Evolutionary conservation across 2,797 vertebrate genomes (phyloP).

Genomic region (Neopelma chrysocephalum): DNA sequence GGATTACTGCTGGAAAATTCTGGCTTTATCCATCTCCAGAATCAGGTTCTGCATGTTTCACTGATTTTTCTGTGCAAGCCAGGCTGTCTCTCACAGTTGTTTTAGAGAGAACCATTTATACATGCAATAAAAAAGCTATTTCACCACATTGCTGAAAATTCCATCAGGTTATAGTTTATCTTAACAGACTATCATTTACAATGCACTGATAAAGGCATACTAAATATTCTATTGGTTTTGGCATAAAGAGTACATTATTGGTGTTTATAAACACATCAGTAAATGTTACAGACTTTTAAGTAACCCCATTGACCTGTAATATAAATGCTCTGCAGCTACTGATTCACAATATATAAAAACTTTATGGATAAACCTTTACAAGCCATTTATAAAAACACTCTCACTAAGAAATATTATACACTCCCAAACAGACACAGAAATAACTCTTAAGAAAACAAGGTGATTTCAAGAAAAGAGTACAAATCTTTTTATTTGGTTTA

Average conservation of each 20-base stretch:
- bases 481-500: background rate
- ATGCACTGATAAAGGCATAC: background rate
- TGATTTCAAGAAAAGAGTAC: background rate
- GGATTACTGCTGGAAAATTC: background rate
- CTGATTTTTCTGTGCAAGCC: background rate
- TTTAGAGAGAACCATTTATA: slow-evolving; percentile 12
- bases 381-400: background rate
- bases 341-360: background rate
- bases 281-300: background rate
- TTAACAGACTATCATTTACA: background rate
- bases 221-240: slow-evolving; percentile 24
- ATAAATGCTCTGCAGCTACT: background rate
- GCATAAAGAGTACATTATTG: background rate
- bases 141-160: background rate
- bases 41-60: background rate
- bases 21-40: background rate
- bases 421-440: background rate
- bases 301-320: slow-evolving; percentile 12
- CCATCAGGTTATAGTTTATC: background rate
- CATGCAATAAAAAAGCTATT: slow-evolving; percentile 21
- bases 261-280: slow-evolving; percentile 30
- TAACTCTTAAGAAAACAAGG: background rate
- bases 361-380: slow-evolving; percentile 15
- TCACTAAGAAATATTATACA: background rate
- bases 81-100: background rate